These are phyloP conservation scores for Streptopelia turtur DNA, from an alignment of 2,797 vertebrate genomes.

Conservation along the genomic window DNA sequence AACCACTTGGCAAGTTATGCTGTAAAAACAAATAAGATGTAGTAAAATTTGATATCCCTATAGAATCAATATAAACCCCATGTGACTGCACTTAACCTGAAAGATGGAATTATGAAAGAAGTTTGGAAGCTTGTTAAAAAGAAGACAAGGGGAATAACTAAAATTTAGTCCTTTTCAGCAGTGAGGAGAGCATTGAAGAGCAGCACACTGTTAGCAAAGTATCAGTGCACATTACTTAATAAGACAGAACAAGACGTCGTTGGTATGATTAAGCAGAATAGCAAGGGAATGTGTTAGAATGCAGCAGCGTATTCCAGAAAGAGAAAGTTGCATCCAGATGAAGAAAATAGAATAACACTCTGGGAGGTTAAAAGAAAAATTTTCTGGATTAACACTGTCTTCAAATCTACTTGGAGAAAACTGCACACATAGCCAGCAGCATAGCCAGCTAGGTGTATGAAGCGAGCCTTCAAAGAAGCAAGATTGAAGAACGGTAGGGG, in stretches of 20 bases:
- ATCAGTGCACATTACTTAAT: background rate
- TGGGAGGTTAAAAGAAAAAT: background rate
- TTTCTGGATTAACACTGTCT: background rate
- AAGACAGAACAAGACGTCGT: background rate
- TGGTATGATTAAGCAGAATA: background rate
- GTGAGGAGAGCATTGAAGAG: background rate
- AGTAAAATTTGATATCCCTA: background rate
- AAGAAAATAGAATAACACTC: background rate
- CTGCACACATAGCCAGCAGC: rapidly evolving
- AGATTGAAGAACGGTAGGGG: background rate
- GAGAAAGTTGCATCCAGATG: background rate
- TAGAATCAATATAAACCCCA: background rate
- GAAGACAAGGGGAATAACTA: background rate
- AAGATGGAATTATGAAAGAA: background rate
- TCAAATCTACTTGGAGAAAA: background rate
- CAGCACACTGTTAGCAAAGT: background rate
- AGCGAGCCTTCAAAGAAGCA: background rate
- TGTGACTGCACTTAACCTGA: background rate
- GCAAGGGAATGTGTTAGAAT: background rate
- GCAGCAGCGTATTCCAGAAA: background rate
- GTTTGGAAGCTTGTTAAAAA: background rate
- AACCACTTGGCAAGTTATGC: background rate
- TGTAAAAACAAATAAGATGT: background rate
- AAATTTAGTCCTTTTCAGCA: background rate
- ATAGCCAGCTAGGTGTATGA: background rate